These are phyloP conservation scores for Eumeta japonica DNA, from an alignment of 1,140 invertebrate genomes.

Conservation along the genomic window DNA sequence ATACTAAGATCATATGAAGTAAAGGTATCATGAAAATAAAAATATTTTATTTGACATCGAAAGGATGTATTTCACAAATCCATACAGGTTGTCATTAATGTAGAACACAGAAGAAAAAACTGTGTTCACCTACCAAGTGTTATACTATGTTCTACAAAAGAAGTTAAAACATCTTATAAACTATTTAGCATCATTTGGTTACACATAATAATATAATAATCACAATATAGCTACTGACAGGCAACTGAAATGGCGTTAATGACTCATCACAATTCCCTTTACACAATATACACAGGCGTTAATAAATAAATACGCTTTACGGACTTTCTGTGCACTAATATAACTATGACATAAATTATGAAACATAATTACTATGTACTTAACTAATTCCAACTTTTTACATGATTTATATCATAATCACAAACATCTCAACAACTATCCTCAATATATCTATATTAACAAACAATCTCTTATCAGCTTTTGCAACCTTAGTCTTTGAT, in stretches of 20 bases:
- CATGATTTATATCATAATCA: no score
- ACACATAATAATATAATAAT: constrained; percentile 44
- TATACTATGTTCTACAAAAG: constrained; percentile 18
- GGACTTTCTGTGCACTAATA: no score
- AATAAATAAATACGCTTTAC: constrained; percentile 29
- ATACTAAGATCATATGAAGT: no score
- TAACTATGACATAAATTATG: no score
- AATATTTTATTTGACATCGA: constrained; percentile 43
- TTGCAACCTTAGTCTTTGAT: no score
- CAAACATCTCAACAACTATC: no score
- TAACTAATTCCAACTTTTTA: no score
- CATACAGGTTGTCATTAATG: constrained; percentile 48
- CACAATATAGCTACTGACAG: constrained; percentile 44
- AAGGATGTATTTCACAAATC: constrained; percentile 51
- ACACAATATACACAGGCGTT: constrained; percentile 25
- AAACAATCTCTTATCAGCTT: no score
- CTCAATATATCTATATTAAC: no score
- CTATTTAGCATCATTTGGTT: constrained; percentile 56
- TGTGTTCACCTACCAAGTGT: constrained; percentile 47
- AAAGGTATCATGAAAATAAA: no score
- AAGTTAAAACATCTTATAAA: constrained; percentile 49
- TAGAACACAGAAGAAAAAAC: constrained; percentile 51
- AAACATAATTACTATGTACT: no score
- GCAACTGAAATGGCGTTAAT: constrained; percentile 54
- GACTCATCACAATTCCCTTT: constrained; percentile 46